phyloP scores from a whole-genome alignment of 2,797 vertebrate species.

The Denticeps clupeoides region DNA sequence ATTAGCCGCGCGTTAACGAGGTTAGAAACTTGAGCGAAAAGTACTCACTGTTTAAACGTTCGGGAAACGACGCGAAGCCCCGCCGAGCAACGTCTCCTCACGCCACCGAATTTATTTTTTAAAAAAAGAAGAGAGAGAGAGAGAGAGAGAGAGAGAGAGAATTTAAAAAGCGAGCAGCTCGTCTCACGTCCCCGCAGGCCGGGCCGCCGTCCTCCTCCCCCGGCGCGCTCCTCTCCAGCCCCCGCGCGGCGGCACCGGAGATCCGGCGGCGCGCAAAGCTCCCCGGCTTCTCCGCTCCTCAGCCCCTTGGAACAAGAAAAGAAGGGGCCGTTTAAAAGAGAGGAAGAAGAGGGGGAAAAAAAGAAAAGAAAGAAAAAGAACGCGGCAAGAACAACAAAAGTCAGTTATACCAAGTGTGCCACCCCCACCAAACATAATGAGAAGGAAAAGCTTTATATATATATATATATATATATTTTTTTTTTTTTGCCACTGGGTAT shows the following conservation, averaged over 20 bases:
- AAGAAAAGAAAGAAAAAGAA: slow-evolving; percentile 90
- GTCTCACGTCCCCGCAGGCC: too few relatives aligned
- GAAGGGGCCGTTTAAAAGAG: slow-evolving; percentile 90
- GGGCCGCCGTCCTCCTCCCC: too few relatives aligned
- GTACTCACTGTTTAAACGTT: too few relatives aligned
- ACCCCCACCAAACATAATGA: slow-evolving; percentile 87
- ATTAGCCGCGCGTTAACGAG: too few relatives aligned
- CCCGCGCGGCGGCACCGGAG: too few relatives aligned
- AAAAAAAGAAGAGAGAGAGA: neutral
- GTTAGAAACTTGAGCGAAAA: too few relatives aligned
- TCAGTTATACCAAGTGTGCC: slow-evolving; percentile 90
- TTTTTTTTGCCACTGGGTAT: slow-evolving; percentile 99
- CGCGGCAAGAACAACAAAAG: slow-evolving; percentile 99
- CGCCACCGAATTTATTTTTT: too few relatives aligned
- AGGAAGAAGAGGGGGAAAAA: slow-evolving; percentile 91
- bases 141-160: neutral
- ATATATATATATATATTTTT: too few relatives aligned
- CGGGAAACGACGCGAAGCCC: too few relatives aligned
- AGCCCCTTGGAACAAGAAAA: slow-evolving; percentile 90
- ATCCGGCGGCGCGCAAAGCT: too few relatives aligned
- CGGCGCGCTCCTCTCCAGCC: slow-evolving; percentile 26
- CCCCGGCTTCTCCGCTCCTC: too few relatives aligned
- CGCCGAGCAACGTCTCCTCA: too few relatives aligned
- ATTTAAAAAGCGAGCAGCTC: slow-evolving; percentile 12
- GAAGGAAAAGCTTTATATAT: slow-evolving; percentile 98